Evolutionary conservation across 2,797 vertebrate genomes (phyloP), one percentile per base, ranked within the genome.

Genomic region (Forpus xanthops): DNA sequence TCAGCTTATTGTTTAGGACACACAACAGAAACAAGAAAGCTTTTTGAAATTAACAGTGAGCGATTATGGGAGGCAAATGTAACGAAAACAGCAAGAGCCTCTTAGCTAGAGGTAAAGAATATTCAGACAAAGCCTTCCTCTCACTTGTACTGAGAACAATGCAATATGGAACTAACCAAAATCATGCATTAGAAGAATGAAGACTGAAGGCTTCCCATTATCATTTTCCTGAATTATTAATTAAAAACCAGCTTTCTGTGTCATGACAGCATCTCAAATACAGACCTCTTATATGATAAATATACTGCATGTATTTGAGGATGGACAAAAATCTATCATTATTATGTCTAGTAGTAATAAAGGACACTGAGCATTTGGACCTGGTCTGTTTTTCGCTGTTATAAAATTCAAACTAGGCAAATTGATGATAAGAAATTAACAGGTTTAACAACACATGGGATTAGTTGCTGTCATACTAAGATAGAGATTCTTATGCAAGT

Each of bases 401-500:
- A 67, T 6, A 87, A 87, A 95, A 90, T 0, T 4, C 42, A 67
- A 21, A 66, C 39, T 53, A 94, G 12, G 41, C 58, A 90, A 94
- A 87, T 3, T 94, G 78, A 71, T 81, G 53, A 89, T 84, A 89
- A 73, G 78, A 66, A 95, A 79, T 91, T 91, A 96, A 87, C 47
- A 92, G 77, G 77, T 72, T 94, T 90, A 96, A 85, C 50, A 81
- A 53, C 55, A 90, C 25, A 45, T 30, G 39, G 0, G 4, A 93
- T 92, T 93, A 95, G 67, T 45, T 84, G 52, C 62, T 85, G 76
- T 78, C 77, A 72, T 42, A 88, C 62, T 86, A 83, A 71, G 61
- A 91, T 1, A n/a, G 37, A 86, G 62, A 93, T 88, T 81, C 71
- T 88, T 62, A 85, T 21, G 65, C 52, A 50, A 6, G 3, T 44